Conservation (phyloP, 2,888 invertebrate genomes). For the Cantharis lateralis region DNA sequence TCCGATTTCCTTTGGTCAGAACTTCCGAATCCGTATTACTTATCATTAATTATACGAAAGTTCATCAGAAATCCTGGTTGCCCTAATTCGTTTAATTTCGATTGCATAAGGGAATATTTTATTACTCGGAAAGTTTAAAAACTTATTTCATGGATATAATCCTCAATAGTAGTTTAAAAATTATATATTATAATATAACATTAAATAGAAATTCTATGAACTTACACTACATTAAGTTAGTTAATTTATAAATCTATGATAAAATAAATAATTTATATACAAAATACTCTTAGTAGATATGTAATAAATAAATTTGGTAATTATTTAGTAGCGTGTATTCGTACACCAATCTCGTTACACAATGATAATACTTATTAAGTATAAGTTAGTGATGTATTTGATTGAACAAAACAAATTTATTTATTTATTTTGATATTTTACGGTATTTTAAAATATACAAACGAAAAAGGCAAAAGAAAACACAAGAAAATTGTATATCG, state of each 20-base stretch:
- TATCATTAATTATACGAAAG: neutral
- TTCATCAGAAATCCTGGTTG: neutral
- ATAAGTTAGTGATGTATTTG: too few species aligned
- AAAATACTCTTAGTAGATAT: neutral
- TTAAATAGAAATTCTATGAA: too few species aligned
- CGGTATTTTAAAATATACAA: too few species aligned
- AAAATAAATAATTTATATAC: neutral
- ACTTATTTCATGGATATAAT: neutral
- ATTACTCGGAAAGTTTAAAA: neutral
- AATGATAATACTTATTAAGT: too few species aligned
- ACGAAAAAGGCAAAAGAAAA: too few species aligned
- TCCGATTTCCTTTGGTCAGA: conserved; percentile 5
- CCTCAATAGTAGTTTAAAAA: too few species aligned
- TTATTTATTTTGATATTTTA: too few species aligned
- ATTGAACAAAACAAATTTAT: too few species aligned
- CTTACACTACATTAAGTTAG: neutral
- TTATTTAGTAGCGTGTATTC: neutral
- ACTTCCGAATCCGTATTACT: conserved; percentile 1
- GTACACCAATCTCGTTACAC: neutral
- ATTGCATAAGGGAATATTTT: neutral
- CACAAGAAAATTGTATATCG: too few species aligned
- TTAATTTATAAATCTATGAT: neutral
- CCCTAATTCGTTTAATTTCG: neutral
- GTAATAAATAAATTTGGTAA: neutral
- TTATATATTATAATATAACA: too few species aligned